These are phyloP conservation scores for Ophraella communa DNA, from an alignment of 2,888 invertebrate species.

Conservation along the genomic window DNA sequence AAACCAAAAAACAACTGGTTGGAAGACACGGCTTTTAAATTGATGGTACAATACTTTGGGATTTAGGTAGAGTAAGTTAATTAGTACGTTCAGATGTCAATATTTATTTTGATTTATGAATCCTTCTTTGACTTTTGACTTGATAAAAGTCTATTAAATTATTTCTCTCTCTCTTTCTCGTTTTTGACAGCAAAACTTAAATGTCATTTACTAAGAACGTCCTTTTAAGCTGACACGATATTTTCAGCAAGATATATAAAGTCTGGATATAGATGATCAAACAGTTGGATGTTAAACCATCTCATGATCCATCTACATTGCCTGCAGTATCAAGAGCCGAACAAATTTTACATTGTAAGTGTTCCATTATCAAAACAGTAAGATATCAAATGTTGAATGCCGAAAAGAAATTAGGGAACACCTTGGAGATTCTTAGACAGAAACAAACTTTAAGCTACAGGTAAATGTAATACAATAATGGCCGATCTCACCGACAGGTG, in stretches of 20 bases:
- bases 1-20: no score
- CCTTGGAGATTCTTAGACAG: slow-evolving; percentile 26
- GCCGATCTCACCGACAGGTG: no score
- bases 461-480: no score
- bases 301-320: not conserved
- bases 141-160: no score
- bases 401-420: slow-evolving; percentile 34
- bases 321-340: slow-evolving; percentile 27
- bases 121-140: no score
- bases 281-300: not conserved
- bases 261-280: not conserved
- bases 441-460: slow-evolving; percentile 19
- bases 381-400: slow-evolving; percentile 40
- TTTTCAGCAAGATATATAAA: not conserved
- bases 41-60: no score
- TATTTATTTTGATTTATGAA: no score
- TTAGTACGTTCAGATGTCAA: no score
- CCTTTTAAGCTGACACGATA: not conserved
- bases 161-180: no score
- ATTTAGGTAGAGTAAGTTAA: no score
- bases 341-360: slow-evolving; percentile 46
- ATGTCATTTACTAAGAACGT: not conserved
- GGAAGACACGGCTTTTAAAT: no score
- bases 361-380: slow-evolving; percentile 43
- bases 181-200: not conserved